These are phyloP conservation scores for Thripadectes ignobilis DNA, from an alignment of 2,797 vertebrate genomes.

Conservation along the genomic window DNA sequence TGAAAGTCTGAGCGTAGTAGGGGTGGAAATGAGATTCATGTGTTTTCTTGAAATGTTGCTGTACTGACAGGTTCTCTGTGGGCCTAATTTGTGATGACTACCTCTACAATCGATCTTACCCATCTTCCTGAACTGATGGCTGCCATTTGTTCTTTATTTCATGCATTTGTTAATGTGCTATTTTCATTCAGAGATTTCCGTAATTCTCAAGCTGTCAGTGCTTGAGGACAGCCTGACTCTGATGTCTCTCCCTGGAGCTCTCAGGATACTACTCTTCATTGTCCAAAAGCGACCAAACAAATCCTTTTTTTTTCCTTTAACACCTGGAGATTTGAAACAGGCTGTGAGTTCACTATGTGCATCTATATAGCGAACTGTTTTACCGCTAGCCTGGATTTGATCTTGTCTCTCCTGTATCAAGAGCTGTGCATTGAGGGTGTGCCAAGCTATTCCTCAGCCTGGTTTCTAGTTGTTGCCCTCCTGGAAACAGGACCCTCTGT, in stretches of 20 bases:
- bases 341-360: not conserved
- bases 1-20: not conserved
- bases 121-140: not conserved
- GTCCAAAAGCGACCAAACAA: not conserved
- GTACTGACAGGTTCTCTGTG: not conserved
- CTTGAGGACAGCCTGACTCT: not conserved
- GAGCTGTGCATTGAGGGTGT: rapidly evolving
- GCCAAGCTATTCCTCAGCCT: not conserved
- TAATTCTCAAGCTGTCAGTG: not conserved
- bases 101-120: not conserved
- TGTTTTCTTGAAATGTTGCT: not conserved
- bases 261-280: not conserved
- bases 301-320: not conserved
- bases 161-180: not conserved
- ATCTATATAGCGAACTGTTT: not conserved
- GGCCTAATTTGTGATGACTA: not conserved
- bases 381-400: not conserved
- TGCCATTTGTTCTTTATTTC: not conserved
- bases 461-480: not conserved
- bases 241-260: not conserved
- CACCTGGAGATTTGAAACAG: not conserved
- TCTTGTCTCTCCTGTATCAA: not conserved
- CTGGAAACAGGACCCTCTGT: not conserved
- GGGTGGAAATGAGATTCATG: not conserved
- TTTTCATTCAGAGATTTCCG: not conserved